Evolutionary conservation across 2,797 vertebrate genomes (phyloP).

Genomic region (Cyclura pinguis): DNA sequence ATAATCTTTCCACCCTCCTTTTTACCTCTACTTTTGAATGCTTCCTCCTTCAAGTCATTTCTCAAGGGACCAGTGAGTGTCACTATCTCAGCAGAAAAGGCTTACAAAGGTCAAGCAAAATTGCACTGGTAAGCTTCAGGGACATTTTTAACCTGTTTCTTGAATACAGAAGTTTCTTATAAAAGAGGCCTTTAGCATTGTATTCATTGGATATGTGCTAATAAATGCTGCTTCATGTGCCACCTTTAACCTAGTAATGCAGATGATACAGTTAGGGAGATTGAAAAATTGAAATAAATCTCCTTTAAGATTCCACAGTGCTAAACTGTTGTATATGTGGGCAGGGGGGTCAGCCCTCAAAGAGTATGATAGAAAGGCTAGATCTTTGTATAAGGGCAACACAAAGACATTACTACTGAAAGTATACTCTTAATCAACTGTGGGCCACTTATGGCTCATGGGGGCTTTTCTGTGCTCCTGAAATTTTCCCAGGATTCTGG

Average conservation of each 20-base stretch:
- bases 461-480: too few species aligned
- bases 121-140: background rate
- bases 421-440: background rate
- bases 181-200: background rate
- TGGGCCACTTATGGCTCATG: too few species aligned
- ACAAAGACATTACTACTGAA: conserved; percentile 5
- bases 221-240: conserved; percentile 5
- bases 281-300: background rate
- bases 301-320: conserved; percentile 19
- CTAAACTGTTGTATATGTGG: background rate
- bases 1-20: background rate
- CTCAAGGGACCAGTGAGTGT: conserved; percentile 26
- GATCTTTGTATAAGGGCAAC: background rate
- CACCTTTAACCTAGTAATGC: conserved; percentile 38
- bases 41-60: background rate
- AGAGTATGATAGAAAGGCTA: conserved; percentile 6
- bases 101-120: conserved; percentile 43
- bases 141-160: conserved; percentile 28
- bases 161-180: conserved; percentile 22
- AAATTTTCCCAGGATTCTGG: too few species aligned
- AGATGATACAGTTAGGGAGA: conserved; percentile 31
- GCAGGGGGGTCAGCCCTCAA: background rate
- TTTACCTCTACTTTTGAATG: background rate
- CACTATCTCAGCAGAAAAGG: conserved; percentile 22
- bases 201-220: background rate